phyloP scores from a whole-genome alignment of 2,113 vertebrate species.

The Sinocyclocheilus maitianheensis region DNA sequence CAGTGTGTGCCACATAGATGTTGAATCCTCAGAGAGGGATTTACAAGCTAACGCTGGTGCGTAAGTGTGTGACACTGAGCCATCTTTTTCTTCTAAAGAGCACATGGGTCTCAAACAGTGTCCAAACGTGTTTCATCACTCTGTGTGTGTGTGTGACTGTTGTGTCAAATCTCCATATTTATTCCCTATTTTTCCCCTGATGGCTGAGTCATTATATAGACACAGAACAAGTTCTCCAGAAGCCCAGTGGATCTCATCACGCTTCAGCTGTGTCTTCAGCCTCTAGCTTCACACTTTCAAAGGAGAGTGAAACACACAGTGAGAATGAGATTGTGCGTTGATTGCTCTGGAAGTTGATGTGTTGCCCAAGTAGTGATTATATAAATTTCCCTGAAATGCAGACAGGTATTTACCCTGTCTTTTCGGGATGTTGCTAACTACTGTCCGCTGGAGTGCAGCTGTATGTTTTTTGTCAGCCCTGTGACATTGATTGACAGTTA shows the following conservation, averaged over 20 bases:
- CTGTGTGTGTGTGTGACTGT: background rate
- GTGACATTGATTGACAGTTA: constrained; percentile 24
- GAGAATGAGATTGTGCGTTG: constrained; percentile 7
- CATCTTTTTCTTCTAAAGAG: background rate
- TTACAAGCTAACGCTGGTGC: background rate
- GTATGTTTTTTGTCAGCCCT: background rate
- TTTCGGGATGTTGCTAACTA: background rate
- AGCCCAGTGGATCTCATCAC: constrained; percentile 14
- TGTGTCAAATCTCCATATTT: background rate
- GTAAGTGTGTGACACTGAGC: background rate
- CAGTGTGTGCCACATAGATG: constrained; percentile 5
- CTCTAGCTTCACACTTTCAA: background rate
- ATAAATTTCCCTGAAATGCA: constrained; percentile 30
- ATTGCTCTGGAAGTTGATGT: constrained; percentile 69
- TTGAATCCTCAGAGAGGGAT: background rate
- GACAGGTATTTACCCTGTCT: constrained; percentile 12
- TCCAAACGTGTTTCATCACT: background rate
- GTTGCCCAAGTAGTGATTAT: constrained; percentile 21
- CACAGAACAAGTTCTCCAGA: background rate
- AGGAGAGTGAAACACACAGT: background rate
- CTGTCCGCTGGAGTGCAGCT: background rate
- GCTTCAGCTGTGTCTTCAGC: background rate
- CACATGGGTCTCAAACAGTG: background rate
- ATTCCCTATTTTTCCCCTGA: background rate
- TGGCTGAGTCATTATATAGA: background rate